Evolutionary conservation across 2,113 vertebrate genomes (phyloP).

Genomic region (Strigops habroptila): DNA sequence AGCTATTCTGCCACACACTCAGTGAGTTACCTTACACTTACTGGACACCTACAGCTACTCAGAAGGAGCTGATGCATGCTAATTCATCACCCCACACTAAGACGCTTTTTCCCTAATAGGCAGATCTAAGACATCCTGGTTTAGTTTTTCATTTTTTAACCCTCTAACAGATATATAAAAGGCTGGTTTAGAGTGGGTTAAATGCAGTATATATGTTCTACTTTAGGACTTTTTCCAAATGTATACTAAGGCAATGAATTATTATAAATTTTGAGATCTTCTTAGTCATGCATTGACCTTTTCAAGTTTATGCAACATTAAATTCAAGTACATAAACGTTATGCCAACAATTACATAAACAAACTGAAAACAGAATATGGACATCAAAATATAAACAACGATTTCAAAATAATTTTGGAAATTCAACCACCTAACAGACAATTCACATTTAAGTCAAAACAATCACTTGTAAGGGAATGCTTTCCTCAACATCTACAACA

Average conservation of each 20-base stretch:
- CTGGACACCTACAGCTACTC: neutral
- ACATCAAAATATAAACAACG: neutral
- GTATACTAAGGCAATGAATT: neutral
- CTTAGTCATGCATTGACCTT: neutral
- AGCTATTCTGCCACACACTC: neutral
- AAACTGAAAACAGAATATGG: neutral
- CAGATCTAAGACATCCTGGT: neutral
- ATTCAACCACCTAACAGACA: neutral
- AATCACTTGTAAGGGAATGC: neutral
- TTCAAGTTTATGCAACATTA: neutral
- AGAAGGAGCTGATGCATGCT: neutral
- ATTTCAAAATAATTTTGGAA: neutral
- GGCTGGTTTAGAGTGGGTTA: neutral
- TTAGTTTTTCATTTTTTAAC: neutral
- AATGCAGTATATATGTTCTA: neutral
- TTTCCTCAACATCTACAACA: neutral
- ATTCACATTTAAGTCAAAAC: neutral
- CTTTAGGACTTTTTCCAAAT: neutral
- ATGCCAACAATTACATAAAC: neutral
- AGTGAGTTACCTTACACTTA: neutral
- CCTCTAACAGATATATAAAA: neutral
- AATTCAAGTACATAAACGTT: neutral
- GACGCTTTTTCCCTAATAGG: neutral
- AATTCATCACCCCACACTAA: neutral
- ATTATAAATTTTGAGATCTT: neutral